These are phyloP conservation scores for Didymodactylos carnosus DNA, from an alignment of 2,888 invertebrate genomes.

Conservation along the genomic window DNA sequence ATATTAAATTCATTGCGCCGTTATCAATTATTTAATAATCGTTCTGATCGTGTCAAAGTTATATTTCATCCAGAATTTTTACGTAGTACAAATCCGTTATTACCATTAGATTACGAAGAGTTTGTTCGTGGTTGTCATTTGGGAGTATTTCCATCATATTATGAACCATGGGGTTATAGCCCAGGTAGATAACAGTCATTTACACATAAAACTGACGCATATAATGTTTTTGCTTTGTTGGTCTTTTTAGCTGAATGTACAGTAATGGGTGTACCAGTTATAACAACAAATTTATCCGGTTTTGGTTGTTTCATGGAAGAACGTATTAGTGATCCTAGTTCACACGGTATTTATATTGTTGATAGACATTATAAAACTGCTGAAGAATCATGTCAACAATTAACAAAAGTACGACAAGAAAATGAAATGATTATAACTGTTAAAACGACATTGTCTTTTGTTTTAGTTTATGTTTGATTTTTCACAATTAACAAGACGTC, in stretches of 20 bases:
- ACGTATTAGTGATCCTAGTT: slow-evolving; percentile 85
- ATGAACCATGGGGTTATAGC: slow-evolving; percentile 99
- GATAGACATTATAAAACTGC: slow-evolving; percentile 71
- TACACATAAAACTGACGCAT: no score
- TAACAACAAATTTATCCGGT: slow-evolving; percentile 87
- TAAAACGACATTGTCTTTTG: not conserved
- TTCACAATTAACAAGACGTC: slow-evolving; percentile 63
- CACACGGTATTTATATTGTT: slow-evolving; percentile 93
- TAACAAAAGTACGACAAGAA: slow-evolving; percentile 42
- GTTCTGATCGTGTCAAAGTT: slow-evolving; percentile 81
- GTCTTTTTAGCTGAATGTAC: slow-evolving; percentile 99
- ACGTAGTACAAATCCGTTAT: slow-evolving; percentile 83
- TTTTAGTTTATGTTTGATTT: slow-evolving; percentile 56
- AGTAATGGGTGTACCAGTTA: slow-evolving; percentile 95
- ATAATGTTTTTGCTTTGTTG: no score
- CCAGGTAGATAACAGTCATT: no score
- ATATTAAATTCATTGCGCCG: slow-evolving; percentile 65
- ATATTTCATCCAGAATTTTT: slow-evolving; percentile 98
- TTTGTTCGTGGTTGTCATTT: slow-evolving; percentile 95
- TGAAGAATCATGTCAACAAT: slow-evolving; percentile 71
- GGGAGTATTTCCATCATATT: slow-evolving; percentile 96
- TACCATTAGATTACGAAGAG: slow-evolving; percentile 93
- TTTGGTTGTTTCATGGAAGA: slow-evolving; percentile 98
- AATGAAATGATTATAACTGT: no score
- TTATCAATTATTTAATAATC: slow-evolving; percentile 77